Evolutionary conservation across 2,888 invertebrate species (phyloP).

Genomic region (Drosophila seclusa): DNA sequence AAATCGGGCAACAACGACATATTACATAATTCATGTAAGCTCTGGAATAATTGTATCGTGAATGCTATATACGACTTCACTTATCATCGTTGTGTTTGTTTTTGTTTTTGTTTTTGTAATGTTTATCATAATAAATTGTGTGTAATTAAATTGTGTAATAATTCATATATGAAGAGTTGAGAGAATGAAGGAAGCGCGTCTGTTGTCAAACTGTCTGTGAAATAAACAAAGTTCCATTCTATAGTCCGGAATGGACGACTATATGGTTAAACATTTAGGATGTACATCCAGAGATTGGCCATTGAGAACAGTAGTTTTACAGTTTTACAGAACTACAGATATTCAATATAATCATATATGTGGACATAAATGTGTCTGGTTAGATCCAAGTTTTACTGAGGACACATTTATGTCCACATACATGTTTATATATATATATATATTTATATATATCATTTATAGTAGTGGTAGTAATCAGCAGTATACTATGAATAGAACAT

Average conservation of each 20-base stretch:
- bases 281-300: conserved; percentile 31
- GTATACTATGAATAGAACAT: conserved; percentile 62
- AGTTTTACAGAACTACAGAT: conserved; percentile 31
- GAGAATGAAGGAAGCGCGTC: conserved; percentile 52
- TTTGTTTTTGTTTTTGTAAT: background rate
- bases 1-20: conserved; percentile 41
- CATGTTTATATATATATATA: background rate
- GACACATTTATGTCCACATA: conserved; percentile 10
- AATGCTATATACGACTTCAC: conserved; percentile 10
- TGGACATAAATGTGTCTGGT: too few relatives aligned
- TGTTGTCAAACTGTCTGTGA: conserved; percentile 17
- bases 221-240: conserved; percentile 17
- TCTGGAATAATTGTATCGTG: conserved; percentile 56
- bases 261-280: conserved; percentile 10
- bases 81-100: conserved; percentile 9
- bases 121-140: conserved; percentile 22
- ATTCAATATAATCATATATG: conserved; percentile 31
- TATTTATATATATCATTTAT: conserved; percentile 23
- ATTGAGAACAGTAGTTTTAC: conserved; percentile 44
- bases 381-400: too few relatives aligned
- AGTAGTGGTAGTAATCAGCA: conserved; percentile 35
- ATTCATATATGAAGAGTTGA: conserved; percentile 41
- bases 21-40: conserved; percentile 50
- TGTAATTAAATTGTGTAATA: conserved; percentile 36
- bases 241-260: conserved; percentile 25